phyloP scores from a whole-genome alignment of 2,113 vertebrate genomes.

The Pelecanus crispus region DNA sequence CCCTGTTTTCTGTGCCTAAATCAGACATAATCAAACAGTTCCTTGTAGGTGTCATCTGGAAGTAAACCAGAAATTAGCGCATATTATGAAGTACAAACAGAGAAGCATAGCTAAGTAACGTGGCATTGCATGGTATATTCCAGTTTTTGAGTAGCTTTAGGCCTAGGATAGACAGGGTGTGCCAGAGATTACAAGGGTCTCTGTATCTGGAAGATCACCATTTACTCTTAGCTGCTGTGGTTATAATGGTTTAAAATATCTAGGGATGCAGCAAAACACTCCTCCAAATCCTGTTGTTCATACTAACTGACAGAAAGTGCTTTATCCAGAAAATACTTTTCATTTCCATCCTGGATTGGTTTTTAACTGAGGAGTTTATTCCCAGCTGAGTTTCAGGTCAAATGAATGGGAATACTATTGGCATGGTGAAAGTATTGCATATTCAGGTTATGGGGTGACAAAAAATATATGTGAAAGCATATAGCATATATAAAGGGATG shows the following conservation, averaged over 20 bases:
- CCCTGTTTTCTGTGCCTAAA: neutral
- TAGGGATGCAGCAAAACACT: neutral
- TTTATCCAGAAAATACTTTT: neutral
- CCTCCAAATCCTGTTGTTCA: neutral
- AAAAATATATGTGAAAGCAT: neutral
- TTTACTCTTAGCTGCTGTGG: neutral
- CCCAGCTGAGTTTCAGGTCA: neutral
- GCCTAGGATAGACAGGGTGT: neutral
- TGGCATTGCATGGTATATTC: neutral
- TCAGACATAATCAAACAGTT: neutral
- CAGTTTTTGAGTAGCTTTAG: neutral
- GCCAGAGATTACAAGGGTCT: neutral
- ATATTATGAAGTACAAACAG: neutral
- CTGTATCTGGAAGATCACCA: neutral
- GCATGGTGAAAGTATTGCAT: neutral
- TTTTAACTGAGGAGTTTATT: neutral
- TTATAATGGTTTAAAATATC: neutral
- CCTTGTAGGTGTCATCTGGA: neutral
- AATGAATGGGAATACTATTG: neutral
- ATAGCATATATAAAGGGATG: neutral
- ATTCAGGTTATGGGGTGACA: neutral
- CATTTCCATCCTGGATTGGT: neutral
- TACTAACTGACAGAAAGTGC: neutral
- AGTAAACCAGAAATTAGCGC: neutral
- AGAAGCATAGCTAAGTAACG: accelerated